A percentile compares a stretch with the other conserved stretches of the same genome.
These are phyloP conservation scores for Agapetus fuscipes DNA, from an alignment of 2,888 invertebrate genomes.

Conservation along the genomic window DNA sequence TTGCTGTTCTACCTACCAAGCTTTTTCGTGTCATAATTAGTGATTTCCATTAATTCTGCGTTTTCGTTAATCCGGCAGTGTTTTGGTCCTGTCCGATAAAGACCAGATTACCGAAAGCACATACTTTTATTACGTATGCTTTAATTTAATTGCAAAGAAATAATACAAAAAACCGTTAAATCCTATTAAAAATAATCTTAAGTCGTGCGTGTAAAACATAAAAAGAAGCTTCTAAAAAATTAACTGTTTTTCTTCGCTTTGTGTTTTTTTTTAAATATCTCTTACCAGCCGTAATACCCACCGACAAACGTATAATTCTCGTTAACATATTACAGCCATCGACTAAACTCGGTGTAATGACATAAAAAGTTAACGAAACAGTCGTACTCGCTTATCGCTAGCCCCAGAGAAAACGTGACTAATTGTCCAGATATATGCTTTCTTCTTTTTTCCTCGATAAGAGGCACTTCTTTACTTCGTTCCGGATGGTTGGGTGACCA, in stretches of 20 bases:
- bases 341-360: constrained; percentile 7
- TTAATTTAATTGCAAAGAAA: too few relatives aligned
- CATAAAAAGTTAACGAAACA: constrained; percentile 3
- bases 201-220: background rate
- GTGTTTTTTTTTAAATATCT: background rate
- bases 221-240: too few relatives aligned
- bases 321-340: constrained; percentile 8
- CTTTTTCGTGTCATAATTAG: too few relatives aligned
- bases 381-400: constrained; percentile 6
- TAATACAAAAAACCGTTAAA: background rate
- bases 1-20: too few relatives aligned
- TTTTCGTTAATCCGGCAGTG: too few relatives aligned
- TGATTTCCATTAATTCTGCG: too few relatives aligned
- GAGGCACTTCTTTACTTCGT: background rate
- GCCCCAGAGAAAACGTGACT: constrained; percentile 16
- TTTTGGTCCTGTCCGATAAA: too few relatives aligned
- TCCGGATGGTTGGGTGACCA: constrained; percentile 5
- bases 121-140: too few relatives aligned
- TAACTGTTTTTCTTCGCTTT: background rate
- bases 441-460: constrained; percentile 10
- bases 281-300: background rate
- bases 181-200: background rate
- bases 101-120: too few relatives aligned
- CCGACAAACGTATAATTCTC: constrained; percentile 8
- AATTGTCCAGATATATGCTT: constrained; percentile 17